phyloP scores from a whole-genome alignment of 2,888 invertebrate genomes.

The Heteropelma amictum region DNA sequence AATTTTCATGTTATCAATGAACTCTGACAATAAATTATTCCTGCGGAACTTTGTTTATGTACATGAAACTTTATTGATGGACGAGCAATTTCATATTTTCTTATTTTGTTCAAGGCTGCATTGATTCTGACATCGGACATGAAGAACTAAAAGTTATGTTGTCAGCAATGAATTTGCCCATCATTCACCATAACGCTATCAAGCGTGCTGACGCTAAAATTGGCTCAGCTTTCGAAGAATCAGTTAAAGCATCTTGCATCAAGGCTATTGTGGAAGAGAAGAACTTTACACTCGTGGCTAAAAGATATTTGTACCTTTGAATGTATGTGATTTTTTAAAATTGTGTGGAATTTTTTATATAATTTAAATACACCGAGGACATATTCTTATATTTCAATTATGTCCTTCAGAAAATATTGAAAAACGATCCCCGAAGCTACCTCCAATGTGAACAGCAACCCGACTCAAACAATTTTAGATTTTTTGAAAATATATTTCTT shows the following conservation, averaged over 20 bases:
- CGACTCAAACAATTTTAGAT: conserved; percentile 23
- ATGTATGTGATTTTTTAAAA: conserved; percentile 16
- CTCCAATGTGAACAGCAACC: conserved; percentile 26
- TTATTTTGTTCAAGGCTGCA: conserved; percentile 39
- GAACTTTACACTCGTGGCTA: conserved; percentile 20
- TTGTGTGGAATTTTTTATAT: conserved; percentile 9
- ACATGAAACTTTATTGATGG: conserved; percentile 15
- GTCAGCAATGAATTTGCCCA: conserved; percentile 44
- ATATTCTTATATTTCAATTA: conserved; percentile 11
- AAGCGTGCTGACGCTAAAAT: conserved; percentile 38
- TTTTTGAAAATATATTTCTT: background rate
- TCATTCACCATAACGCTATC: conserved; percentile 34
- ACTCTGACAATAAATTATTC: conserved; percentile 22
- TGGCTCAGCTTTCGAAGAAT: conserved; percentile 39
- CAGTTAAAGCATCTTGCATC: conserved; percentile 37
- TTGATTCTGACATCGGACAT: conserved; percentile 48
- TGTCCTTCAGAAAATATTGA: background rate
- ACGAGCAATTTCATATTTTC: conserved; percentile 20
- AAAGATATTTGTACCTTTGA: conserved; percentile 19
- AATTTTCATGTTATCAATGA: conserved; percentile 18
- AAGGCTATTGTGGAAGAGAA: conserved; percentile 27
- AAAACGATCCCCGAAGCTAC: conserved; percentile 18
- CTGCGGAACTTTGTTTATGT: conserved; percentile 18
- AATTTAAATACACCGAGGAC: background rate
- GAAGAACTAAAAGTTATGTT: conserved; percentile 41